Percentiles rank a stretch among this genome's conserved stretches.
Conservation (phyloP, 2,888 invertebrate species). For the Spatulosminthurus flaviceps region DNA sequence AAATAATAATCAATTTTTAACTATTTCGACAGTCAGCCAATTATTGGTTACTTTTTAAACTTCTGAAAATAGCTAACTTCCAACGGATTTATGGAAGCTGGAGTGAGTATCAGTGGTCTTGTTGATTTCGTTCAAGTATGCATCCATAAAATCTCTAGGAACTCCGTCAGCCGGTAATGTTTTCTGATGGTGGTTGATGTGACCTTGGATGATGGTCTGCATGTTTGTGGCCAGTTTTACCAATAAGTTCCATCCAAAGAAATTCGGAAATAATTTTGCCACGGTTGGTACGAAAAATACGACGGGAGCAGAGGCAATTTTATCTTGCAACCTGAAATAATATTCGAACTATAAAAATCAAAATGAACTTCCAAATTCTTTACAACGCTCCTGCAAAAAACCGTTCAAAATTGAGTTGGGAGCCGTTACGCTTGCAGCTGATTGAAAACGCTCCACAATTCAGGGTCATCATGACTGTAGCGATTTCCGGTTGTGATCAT, state of each 20-base stretch:
- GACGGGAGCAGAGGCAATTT: neutral
- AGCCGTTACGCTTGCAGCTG: neutral
- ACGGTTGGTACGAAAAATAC: neutral
- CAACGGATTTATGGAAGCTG: neutral
- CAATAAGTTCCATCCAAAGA: neutral
- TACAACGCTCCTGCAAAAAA: neutral
- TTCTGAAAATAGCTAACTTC: neutral
- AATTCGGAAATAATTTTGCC: neutral
- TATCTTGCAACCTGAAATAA: neutral
- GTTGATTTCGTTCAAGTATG: constrained; percentile 3
- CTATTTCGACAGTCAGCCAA: neutral
- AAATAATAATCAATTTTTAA: neutral
- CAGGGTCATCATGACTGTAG: constrained; percentile 13
- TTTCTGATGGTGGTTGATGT: neutral
- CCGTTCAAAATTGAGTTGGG: neutral
- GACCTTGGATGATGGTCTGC: neutral
- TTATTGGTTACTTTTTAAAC: neutral
- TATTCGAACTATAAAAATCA: no score
- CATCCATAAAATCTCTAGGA: constrained; percentile 16
- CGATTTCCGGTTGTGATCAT: neutral
- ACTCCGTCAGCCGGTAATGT: neutral
- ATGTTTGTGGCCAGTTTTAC: neutral
- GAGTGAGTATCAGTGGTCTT: neutral
- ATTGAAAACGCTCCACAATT: neutral
- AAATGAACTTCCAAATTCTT: no score